Evolutionary conservation across 2,113 vertebrate species (phyloP).

Genomic region (Zosterops hypoxanthus): DNA sequence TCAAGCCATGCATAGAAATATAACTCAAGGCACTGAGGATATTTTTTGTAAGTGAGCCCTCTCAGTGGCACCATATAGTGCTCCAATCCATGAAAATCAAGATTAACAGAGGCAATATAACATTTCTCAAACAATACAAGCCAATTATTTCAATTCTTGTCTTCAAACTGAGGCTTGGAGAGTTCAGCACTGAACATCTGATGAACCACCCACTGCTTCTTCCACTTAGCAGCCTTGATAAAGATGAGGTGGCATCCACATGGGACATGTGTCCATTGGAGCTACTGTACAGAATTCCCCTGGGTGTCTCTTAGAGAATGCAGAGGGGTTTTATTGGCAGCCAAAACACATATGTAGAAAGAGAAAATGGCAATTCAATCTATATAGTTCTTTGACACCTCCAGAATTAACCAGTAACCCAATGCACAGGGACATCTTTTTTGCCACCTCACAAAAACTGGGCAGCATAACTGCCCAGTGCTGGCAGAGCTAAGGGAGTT

Average conservation of each 20-base stretch:
- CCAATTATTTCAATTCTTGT: conserved; percentile 12
- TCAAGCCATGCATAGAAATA: neutral
- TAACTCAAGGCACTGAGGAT: neutral
- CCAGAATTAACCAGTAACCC: neutral
- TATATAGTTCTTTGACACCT: neutral
- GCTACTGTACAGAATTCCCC: neutral
- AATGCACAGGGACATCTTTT: neutral
- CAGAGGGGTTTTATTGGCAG: neutral
- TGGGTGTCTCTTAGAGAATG: neutral
- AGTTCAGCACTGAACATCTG: neutral
- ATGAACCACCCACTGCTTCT: neutral
- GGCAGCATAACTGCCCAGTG: neutral
- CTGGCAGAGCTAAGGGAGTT: neutral
- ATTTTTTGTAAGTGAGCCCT: neutral
- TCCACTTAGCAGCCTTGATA: neutral
- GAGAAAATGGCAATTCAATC: neutral
- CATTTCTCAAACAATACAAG: neutral
- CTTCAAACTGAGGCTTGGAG: neutral
- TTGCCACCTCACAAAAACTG: neutral
- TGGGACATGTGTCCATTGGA: neutral
- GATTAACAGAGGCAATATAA: neutral
- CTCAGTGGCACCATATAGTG: neutral
- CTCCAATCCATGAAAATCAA: neutral
- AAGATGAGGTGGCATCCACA: neutral
- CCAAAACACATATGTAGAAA: neutral